Evolutionary conservation across 2,888 invertebrate species (phyloP), one percentile per base, ranked within the genome.

Genomic region (Troglohyphantes excavatus): DNA sequence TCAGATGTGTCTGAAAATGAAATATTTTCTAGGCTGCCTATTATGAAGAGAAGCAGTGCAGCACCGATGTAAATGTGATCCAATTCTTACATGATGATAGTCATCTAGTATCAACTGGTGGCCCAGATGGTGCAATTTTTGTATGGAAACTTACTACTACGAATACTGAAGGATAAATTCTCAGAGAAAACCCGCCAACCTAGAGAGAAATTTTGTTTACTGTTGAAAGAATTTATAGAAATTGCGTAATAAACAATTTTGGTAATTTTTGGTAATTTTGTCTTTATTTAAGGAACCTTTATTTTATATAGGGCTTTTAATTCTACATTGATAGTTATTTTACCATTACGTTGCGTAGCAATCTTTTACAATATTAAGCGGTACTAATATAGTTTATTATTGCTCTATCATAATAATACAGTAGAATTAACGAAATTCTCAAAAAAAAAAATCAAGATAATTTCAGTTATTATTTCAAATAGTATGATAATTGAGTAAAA

Each of bases 31-130:
- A 93, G 93, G 92, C 93, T 17, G 97, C 97, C 93, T 98, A 97
- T 94, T 96, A 96, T 92, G 97, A 97, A 94, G 96, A 96, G 92
- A 98, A 98, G 93, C 96, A 97, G 0, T 98, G 98, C 94, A 97
- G 97, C 59, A 96, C 96, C 43, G 95, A 96, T 92, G 95, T 98
- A 73, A 96, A 96, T 53, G 95, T 96, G 90, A 96, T 96, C 0
- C 95, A 97, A 65, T 98, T 98, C 94, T 94, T 97, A 21, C 97
- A 96, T 94, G 97, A 97, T 93, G 97, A 98, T 93, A 95, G 96
- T 82, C 96, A 96, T 92, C 94, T 98, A 90, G 96, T 97, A 81
- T 96, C 96, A 21, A 96, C 97, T 11, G 87, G 90, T 21, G 90
- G 90, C 5, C 85, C 90, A 3, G 90, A 90, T 33, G 90, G 90